Base-by-base conservation (phyloP, 2,888 invertebrate species). In the Eristalinus sepulchralis region DNA sequence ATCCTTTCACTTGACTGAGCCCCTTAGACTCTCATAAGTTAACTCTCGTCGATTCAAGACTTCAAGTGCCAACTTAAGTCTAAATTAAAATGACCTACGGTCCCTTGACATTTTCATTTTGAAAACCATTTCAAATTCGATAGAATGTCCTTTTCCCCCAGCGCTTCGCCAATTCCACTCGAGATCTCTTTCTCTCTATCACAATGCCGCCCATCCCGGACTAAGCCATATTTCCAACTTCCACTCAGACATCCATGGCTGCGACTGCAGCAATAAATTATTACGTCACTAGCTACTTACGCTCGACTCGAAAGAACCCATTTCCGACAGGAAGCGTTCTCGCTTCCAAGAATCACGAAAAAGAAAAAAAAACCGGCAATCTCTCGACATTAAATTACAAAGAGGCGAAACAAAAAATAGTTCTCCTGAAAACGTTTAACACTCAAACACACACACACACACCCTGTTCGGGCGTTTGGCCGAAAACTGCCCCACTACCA, bases 221-320 rank as follows among this genome's bases (percentile, higher is more conserved):
- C 47, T n/a, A 17, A 47, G 47, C 47, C 47, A 47, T 47, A 47
- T 57, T 57, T 57, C 24, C 24, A 57, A 24, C 57, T 57, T 57
- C 24, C 24, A 24, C 57, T 24, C 57, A n/a, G 17, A n/a, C 47
- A 47, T 57, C 57, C 13, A 10, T 57, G 20, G 17, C 2, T 20
- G 22, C 22, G 34, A 27, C 27, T 27, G n/a, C 27, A 20, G 53
- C 60, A 59, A 72, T 72, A 80, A 80, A 67, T 80, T 66, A 60
- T 66, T 57, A 31, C 57, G 64, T 31, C 71, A 47, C 79, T 63
- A 64, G 47, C 57, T 78, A 78, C 70, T 79, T 72, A 67, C 66
- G 64, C 60, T 66, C 66, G 17, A 73, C 72, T 66, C 72, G 17
- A 72, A 27, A 55, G 66, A 66, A 67, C 27, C 36, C 59, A 60